Evolutionary conservation across 1,140 invertebrate species (phyloP).

Genomic region (Ectropis grisescens): DNA sequence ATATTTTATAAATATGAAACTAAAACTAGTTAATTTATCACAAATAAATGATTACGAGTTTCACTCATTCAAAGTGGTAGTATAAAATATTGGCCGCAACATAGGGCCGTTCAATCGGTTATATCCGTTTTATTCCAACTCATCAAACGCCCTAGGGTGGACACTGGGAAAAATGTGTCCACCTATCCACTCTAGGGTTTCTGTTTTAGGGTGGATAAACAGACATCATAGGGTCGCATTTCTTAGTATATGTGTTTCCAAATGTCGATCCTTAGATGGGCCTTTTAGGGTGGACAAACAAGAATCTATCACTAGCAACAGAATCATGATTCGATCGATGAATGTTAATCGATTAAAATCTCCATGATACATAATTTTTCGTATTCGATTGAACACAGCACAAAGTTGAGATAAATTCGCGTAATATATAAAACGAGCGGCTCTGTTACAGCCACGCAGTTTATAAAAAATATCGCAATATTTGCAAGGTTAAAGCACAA

Average conservation of each 20-base stretch:
- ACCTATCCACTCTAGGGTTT: too few species aligned
- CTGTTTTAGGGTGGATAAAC: not conserved
- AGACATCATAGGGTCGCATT: not conserved
- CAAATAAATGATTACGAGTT: slow-evolving; percentile 42
- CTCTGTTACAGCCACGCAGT: not conserved
- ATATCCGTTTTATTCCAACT: too few species aligned
- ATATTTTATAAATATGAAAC: not conserved
- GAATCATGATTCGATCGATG: too few species aligned
- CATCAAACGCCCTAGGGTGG: too few species aligned
- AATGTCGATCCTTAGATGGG: too few species aligned
- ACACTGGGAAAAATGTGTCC: too few species aligned
- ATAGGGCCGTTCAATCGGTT: not conserved
- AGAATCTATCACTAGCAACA: too few species aligned
- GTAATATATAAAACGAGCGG: not conserved
- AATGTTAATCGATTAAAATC: not conserved
- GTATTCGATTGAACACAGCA: not conserved
- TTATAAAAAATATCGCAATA: slow-evolving; percentile 15
- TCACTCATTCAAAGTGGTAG: slow-evolving; percentile 16
- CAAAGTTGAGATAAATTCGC: not conserved
- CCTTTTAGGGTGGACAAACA: too few species aligned
- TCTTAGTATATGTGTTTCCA: not conserved
- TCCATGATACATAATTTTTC: not conserved
- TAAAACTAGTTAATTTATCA: slow-evolving; percentile 37
- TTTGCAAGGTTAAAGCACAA: slow-evolving; percentile 15
- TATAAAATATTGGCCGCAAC: not conserved